Percentiles rank a stretch among this genome's conserved stretches.
Conservation (phyloP, 2,888 invertebrate genomes). For the Drosophila aldrichi region DNA sequence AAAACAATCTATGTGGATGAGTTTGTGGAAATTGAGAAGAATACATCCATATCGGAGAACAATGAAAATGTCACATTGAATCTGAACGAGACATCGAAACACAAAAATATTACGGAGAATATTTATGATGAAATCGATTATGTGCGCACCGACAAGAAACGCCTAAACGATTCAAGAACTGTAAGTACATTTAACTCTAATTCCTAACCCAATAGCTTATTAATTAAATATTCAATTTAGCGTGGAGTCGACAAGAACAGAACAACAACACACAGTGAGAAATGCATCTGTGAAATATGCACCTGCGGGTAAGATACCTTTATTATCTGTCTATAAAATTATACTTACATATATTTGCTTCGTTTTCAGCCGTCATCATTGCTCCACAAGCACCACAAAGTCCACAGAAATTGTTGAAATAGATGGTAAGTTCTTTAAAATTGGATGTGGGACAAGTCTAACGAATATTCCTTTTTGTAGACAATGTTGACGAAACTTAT, state of each 20-base stretch:
- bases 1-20: conserved; percentile 84
- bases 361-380: conserved; percentile 91
- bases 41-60: conserved; percentile 82
- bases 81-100: conserved; percentile 80
- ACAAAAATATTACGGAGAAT: conserved; percentile 81
- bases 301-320: conserved; percentile 93
- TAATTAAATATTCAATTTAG: conserved; percentile 42
- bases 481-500: conserved; percentile 74
- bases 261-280: conserved; percentile 86
- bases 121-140: conserved; percentile 84
- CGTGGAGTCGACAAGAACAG: conserved; percentile 82
- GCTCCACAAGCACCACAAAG: conserved; percentile 88
- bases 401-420: conserved; percentile 62
- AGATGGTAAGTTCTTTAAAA: conserved; percentile 48
- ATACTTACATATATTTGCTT: too few relatives aligned
- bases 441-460: not conserved
- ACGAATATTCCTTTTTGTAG: conserved; percentile 32
- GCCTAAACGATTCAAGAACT: conserved; percentile 82
- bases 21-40: conserved; percentile 85
- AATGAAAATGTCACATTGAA: conserved; percentile 82
- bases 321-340: not conserved
- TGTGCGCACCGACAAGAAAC: conserved; percentile 67
- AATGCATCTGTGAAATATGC: conserved; percentile 95
- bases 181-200: conserved; percentile 55
- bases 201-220: not conserved